Base-by-base conservation (phyloP, 2,113 vertebrate genomes). In the Vidua chalybeata region DNA sequence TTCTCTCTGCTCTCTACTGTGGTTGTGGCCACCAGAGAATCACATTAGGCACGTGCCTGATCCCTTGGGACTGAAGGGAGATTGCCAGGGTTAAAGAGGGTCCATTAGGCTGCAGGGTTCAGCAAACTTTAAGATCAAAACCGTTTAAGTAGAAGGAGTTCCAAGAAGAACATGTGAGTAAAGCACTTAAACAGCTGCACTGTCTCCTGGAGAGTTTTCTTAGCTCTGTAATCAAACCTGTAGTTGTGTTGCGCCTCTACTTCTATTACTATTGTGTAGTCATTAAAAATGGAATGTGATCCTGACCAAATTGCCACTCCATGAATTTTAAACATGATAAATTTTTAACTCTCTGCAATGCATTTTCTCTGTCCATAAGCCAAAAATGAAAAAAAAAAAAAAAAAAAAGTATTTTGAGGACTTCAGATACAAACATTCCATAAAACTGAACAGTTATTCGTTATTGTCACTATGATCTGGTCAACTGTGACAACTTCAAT, bases 31-130 rank as follows among this genome's bases (percentile, higher is more conserved):
- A 20, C 19, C 56, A 35, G 5, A 48, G 11, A 56, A 62, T 26
- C n/a, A 24, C 13, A 18, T 33, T 9, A 15, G 30, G 41, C 6
- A 2, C 1, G 2, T 5, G 18, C 7, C 46, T 33, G 45, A 46
- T 30, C 37, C 37, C 9, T 18, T 9, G 16, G 10, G 13, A 30
- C 23, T 30, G 56, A 7, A 46, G 28, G 61, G 10, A 54, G 15
- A 46, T 10, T 33, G 26, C 15, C 39, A 17, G 23, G 3, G 30
- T 17, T 35, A 30, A 30, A 4, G 4, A 14, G 16, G 18, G 19
- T n/a, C 22, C 43, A 8, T 14, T 3, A 43, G 27, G 15, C 68
- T 69, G 41, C 59, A 48, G 62, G 8, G 28, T 21, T 68, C n/a
- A n/a, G 58, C 5, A 1, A 30, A 18, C 7, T 64, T 0, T 5